Evolutionary conservation across 2,113 vertebrate species (phyloP).

Genomic region (Lampris megalopsis): DNA sequence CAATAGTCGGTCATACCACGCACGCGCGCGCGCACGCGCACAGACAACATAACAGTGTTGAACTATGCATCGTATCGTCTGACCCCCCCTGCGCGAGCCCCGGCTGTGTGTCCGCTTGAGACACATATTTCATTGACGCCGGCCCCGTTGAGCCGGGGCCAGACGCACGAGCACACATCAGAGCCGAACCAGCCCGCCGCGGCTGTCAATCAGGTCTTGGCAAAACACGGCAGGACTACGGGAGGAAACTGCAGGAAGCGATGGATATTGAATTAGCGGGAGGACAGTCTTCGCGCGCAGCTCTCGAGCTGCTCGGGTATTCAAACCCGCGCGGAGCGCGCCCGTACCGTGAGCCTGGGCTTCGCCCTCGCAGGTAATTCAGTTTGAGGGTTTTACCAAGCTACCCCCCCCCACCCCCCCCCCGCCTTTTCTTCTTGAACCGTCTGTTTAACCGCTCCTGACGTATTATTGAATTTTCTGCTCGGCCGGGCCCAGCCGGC

Average conservation of each 20-base stretch:
- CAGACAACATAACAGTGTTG: slow-evolving; percentile 32
- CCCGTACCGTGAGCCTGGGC: slow-evolving; percentile 25
- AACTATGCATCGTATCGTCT: slow-evolving; percentile 46
- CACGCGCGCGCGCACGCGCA: slow-evolving; percentile 12
- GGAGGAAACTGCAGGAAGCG: slow-evolving; percentile 58
- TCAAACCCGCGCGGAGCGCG: slow-evolving; percentile 19
- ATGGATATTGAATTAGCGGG: slow-evolving; percentile 66
- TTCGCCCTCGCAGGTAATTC: slow-evolving; percentile 55
- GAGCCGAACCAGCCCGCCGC: slow-evolving; percentile 29
- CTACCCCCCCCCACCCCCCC: slow-evolving; percentile 31
- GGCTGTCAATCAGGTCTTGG: slow-evolving; percentile 62
- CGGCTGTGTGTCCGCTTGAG: slow-evolving; percentile 42
- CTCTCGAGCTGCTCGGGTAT: too few species aligned
- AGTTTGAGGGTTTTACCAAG: slow-evolving; percentile 70
- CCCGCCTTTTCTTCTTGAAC: slow-evolving; percentile 25
- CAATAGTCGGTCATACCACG: slow-evolving; percentile 14
- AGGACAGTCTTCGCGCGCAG: slow-evolving; percentile 51
- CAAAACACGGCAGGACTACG: slow-evolving; percentile 39
- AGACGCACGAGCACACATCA: slow-evolving; percentile 50
- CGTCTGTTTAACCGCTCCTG: slow-evolving; percentile 62
- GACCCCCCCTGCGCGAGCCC: slow-evolving; percentile 32
- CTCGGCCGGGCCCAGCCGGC: slow-evolving; percentile 42
- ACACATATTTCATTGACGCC: slow-evolving; percentile 52
- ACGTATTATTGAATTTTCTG: slow-evolving; percentile 44
- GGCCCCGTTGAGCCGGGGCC: slow-evolving; percentile 28